Conservation (phyloP, 2,888 invertebrate species). For the Drosophila picticornis region DNA sequence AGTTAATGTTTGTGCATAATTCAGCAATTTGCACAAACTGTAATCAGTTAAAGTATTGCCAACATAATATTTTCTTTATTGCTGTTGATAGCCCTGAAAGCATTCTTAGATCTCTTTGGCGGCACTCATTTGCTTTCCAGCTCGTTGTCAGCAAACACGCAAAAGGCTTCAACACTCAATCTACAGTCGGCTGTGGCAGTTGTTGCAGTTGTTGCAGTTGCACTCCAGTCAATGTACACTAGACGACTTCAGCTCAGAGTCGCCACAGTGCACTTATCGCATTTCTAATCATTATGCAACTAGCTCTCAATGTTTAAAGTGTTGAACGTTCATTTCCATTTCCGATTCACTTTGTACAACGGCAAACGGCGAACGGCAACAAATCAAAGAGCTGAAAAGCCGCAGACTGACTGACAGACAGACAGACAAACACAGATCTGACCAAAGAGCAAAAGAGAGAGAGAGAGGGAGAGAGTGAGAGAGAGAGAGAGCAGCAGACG, state of each 20-base stretch:
- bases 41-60: slow-evolving; percentile 7
- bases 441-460: slow-evolving; percentile 1
- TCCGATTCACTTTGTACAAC: slow-evolving; percentile 51
- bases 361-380: slow-evolving; percentile 35
- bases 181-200: slow-evolving; percentile 24
- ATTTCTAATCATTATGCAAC: slow-evolving; percentile 60
- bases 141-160: slow-evolving; percentile 21
- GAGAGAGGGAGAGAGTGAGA: background rate
- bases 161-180: slow-evolving; percentile 14
- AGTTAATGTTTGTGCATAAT: slow-evolving; percentile 8
- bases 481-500: background rate
- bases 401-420: slow-evolving; percentile 30
- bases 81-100: slow-evolving; percentile 13
- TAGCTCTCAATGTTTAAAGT: slow-evolving; percentile 34
- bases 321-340: slow-evolving; percentile 43
- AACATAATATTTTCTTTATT: slow-evolving; percentile 33
- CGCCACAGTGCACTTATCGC: slow-evolving; percentile 49
- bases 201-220: slow-evolving; percentile 18
- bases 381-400: slow-evolving; percentile 51
- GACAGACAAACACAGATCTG: slow-evolving; percentile 18
- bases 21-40: slow-evolving; percentile 17
- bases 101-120: slow-evolving; percentile 46
- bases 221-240: slow-evolving; percentile 21
- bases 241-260: slow-evolving; percentile 26
- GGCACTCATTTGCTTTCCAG: slow-evolving; percentile 11